Evolutionary conservation across 2,888 invertebrate species (phyloP), one percentile per base, ranked within the genome.

Genomic region (Troglohyphantes excavatus): DNA sequence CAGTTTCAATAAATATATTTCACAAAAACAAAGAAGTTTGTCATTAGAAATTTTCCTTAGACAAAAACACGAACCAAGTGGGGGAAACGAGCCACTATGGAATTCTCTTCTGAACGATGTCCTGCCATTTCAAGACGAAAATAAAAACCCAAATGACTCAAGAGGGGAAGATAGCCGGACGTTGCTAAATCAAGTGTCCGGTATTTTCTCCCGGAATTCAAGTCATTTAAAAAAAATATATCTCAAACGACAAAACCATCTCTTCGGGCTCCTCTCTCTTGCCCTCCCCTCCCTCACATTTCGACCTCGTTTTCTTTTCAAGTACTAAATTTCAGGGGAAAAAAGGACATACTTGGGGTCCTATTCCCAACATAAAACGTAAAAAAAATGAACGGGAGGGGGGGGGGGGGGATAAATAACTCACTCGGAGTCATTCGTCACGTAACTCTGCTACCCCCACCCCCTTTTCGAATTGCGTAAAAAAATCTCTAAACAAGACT

Each of bases 371-470:
- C 70, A 17, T 17, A 19, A 7, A 29, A 61, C 21, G 19, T 61
- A 63, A 63, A 63, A 63, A 63, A 63, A 23, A 72, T 33, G 39
- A 11, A n/a, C 13, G 29, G 27, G 46, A 19, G 26, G 2, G 29
- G 59, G 53, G 68, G 21, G 13, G 7, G 13, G 23, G 68, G 27
- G 68, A 70, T 70, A 70, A 82, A 82, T 82, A 85, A 85, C 76
- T 76, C 59, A 78, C 76, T 76, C 33, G 6, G 59, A 39, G 9
- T 59, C 68, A 70, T 85, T 65, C 65, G 33, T 78, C 85, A 76
- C 75, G 75, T 85, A 65, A 76, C 61, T 76, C 39, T 59, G 76
- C 76, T 76, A 19, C 85, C 23, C 65, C 65, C 79, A 9, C 39
- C 6, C 65, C 72, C 26, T 11, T 61, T 5, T n/a, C n/a, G 19